These are phyloP conservation scores for Manacus vitellinus DNA, from an alignment of 2,113 vertebrate species.

Conservation along the genomic window DNA sequence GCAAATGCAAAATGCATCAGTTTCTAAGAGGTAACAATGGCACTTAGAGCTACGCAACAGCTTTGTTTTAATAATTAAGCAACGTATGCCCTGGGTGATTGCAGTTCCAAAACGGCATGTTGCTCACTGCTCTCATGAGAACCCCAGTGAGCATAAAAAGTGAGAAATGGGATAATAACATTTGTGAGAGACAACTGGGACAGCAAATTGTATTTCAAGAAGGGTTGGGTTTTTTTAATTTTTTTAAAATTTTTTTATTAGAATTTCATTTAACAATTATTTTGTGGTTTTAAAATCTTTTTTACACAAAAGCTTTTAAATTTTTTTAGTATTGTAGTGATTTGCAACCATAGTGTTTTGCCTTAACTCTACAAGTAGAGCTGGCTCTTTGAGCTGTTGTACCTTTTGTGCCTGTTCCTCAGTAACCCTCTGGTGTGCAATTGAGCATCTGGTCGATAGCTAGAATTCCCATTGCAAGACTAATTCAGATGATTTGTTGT, in stretches of 20 bases:
- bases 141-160: neutral
- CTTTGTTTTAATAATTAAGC: conserved; percentile 52
- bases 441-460: neutral
- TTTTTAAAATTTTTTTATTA: neutral
- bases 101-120: neutral
- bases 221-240: neutral
- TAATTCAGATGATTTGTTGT: neutral
- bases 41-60: neutral
- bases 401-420: neutral
- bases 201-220: neutral
- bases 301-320: neutral
- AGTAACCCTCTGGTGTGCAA: neutral
- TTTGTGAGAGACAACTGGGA: neutral
- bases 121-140: neutral
- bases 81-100: rapidly evolving
- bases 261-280: neutral
- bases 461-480: neutral
- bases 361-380: neutral
- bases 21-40: neutral
- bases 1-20: conserved; percentile 46
- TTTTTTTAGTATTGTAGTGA: rapidly evolving
- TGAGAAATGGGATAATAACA: neutral
- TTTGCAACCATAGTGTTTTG: neutral
- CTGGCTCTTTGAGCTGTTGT: rapidly evolving
- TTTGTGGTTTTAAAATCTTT: rapidly evolving